Conservation (phyloP, 2,888 invertebrate genomes). For the Yponomeuta sedellus region DNA sequence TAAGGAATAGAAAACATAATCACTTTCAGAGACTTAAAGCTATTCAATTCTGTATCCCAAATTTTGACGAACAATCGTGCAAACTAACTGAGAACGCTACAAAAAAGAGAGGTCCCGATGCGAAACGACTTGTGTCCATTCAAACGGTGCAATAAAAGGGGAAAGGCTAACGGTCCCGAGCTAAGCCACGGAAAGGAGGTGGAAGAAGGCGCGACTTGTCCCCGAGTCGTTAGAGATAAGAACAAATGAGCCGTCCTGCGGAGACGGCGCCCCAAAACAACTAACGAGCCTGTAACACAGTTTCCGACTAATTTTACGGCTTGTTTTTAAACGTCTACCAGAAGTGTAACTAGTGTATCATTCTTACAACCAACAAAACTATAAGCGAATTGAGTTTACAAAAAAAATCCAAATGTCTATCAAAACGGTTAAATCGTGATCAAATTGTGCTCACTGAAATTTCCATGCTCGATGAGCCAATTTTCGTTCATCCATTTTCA, state of each 20-base stretch:
- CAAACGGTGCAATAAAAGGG: background rate
- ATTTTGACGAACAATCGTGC: background rate
- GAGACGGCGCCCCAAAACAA: background rate
- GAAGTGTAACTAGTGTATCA: background rate
- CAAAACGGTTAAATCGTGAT: no score
- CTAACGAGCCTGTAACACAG: background rate
- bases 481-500: no score
- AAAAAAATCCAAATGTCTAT: no score
- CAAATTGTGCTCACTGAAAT: no score
- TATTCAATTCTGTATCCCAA: no score
- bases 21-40: no score
- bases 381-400: no score
- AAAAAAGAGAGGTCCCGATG: background rate
- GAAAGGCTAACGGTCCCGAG: background rate
- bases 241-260: background rate
- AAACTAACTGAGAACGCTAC: background rate
- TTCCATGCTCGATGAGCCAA: no score
- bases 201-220: background rate
- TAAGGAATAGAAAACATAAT: no score
- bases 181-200: background rate
- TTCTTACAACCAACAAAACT: no score
- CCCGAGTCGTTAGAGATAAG: background rate
- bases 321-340: background rate
- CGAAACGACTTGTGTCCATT: background rate
- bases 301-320: background rate